These are phyloP conservation scores for Eidolon helvum DNA, from an alignment of 2,113 vertebrate genomes.

Conservation along the genomic window DNA sequence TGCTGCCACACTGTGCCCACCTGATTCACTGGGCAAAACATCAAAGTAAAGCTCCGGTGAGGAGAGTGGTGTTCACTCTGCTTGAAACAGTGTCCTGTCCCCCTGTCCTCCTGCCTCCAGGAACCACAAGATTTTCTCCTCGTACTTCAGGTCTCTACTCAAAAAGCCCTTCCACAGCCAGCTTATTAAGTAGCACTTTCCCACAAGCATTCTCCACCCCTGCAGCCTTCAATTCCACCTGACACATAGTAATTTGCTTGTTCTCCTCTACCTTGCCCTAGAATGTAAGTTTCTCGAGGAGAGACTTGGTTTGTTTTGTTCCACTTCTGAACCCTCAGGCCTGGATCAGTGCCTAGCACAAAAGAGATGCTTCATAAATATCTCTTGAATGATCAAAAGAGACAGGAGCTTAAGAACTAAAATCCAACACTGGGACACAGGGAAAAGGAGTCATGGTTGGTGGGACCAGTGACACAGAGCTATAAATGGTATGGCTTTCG, in stretches of 20 bases:
- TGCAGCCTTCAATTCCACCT: neutral
- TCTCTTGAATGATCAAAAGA: neutral
- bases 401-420: neutral
- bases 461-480: neutral
- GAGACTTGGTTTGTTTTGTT: neutral
- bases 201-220: neutral
- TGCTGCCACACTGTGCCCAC: neutral
- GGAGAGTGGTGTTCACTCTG: neutral
- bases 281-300: neutral
- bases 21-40: neutral
- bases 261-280: neutral
- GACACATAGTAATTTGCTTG: neutral
- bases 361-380: neutral
- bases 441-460: neutral
- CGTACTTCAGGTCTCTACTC: neutral
- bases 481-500: neutral
- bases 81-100: neutral
- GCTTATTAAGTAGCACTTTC: neutral
- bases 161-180: neutral
- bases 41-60: neutral
- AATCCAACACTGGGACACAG: neutral
- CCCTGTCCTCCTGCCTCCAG: neutral
- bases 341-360: neutral
- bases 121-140: neutral
- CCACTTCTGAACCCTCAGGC: neutral